Percentiles rank a stretch among this genome's conserved stretches.
These are phyloP conservation scores for Sepioteuthis lessoniana DNA, from an alignment of 2,888 invertebrate genomes.

Conservation along the genomic window DNA sequence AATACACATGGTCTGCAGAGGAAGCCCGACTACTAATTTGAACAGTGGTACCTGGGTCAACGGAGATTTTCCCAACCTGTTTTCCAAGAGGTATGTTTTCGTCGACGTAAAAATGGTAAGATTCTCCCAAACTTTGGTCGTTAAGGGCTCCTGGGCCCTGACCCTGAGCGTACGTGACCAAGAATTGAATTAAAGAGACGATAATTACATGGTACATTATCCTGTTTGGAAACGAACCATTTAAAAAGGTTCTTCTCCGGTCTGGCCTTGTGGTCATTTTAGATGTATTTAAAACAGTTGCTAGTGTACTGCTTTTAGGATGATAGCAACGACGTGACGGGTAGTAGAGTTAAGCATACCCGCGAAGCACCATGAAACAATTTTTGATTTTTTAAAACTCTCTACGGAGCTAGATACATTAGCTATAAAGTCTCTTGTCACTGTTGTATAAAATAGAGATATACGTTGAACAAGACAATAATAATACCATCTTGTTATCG, in stretches of 20 bases:
- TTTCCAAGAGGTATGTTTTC: slow-evolving; percentile 90
- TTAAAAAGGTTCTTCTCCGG: neutral
- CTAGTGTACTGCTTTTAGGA: neutral
- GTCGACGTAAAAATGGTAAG: slow-evolving; percentile 82
- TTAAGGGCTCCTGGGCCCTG: slow-evolving; percentile 64
- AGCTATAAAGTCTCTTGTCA: neutral
- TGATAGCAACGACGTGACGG: neutral
- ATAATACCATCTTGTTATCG: neutral
- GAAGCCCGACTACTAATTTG: slow-evolving; percentile 85
- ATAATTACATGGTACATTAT: slow-evolving; percentile 55
- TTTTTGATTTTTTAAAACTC: neutral
- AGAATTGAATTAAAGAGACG: slow-evolving; percentile 62
- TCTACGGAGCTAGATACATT: neutral
- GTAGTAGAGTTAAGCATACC: neutral
- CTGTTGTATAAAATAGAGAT: neutral
- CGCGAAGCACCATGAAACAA: neutral
- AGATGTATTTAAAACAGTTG: neutral
- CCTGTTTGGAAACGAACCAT: slow-evolving; percentile 40
- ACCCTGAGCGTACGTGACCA: slow-evolving; percentile 66
- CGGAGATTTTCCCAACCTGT: slow-evolving; percentile 89
- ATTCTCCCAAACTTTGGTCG: slow-evolving; percentile 50
- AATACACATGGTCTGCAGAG: slow-evolving; percentile 86
- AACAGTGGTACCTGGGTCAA: slow-evolving; percentile 90
- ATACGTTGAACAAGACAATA: neutral
- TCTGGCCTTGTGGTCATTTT: neutral